Conservation (phyloP, 2,113 vertebrate genomes). For the Spheniscus mendiculus region DNA sequence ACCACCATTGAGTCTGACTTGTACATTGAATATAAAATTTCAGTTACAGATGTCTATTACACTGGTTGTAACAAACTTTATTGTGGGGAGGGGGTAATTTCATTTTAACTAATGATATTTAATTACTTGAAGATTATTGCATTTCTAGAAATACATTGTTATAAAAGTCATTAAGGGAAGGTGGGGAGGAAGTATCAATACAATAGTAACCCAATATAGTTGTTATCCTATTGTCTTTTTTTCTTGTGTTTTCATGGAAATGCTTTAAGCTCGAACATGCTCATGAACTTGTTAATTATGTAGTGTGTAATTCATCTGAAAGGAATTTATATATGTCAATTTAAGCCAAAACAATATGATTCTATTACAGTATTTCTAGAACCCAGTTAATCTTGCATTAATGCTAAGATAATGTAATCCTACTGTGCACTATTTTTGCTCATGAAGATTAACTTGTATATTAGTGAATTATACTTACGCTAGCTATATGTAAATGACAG, state of each 20-base stretch:
- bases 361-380: background rate
- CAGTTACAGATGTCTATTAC: background rate
- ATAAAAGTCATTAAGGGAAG: background rate
- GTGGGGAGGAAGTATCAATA: background rate
- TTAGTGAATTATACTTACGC: background rate
- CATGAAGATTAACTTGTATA: background rate
- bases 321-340: background rate
- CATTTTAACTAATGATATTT: background rate
- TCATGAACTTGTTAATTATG: background rate
- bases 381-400: background rate
- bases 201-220: background rate
- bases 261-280: background rate
- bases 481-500: background rate
- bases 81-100: background rate
- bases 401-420: background rate
- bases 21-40: background rate
- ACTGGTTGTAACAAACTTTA: background rate
- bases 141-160: background rate
- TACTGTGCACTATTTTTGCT: background rate
- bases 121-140: background rate
- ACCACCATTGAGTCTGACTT: background rate
- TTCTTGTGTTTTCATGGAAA: background rate
- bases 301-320: background rate
- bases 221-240: background rate
- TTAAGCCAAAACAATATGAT: background rate